Evolutionary conservation across 2,888 invertebrate species (phyloP).

Genomic region (Saturnia pavonia): DNA sequence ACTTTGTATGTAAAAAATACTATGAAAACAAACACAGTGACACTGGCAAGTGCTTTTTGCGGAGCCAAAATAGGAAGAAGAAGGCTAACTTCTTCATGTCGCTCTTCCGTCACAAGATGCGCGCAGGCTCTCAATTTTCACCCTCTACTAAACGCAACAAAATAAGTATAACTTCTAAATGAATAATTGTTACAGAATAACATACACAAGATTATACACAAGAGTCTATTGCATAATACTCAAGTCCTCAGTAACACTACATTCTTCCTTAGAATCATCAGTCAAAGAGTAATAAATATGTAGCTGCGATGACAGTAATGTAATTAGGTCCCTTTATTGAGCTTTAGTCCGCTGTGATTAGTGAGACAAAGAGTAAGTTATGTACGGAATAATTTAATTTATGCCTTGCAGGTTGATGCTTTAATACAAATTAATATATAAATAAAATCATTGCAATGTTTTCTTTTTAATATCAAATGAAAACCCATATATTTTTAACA

Average conservation of each 20-base stretch:
- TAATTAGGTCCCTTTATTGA: slow-evolving; percentile 65
- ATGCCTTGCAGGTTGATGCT: not conserved
- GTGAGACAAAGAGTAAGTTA: slow-evolving; percentile 14
- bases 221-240: not conserved
- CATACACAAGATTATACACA: not conserved
- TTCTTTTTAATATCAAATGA: too few relatives aligned
- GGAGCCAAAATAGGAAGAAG: too few relatives aligned
- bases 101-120: too few relatives aligned
- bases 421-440: not conserved
- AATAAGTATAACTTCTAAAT: too few relatives aligned
- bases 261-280: slow-evolving; percentile 40
- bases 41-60: too few relatives aligned
- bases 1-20: too few relatives aligned
- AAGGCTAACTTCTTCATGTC: too few relatives aligned
- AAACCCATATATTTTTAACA: too few relatives aligned
- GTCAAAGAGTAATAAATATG: slow-evolving; percentile 60
- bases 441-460: too few relatives aligned
- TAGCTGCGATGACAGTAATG: slow-evolving; percentile 55
- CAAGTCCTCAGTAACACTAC: not conserved
- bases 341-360: slow-evolving; percentile 17
- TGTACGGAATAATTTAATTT: not conserved
- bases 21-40: too few relatives aligned
- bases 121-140: too few relatives aligned
- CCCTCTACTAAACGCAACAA: too few relatives aligned
- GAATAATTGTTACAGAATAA: not conserved